Percentiles rank a stretch among this genome's conserved stretches.
Conservation (phyloP, 2,113 vertebrate genomes). For the Arizona elegans region DNA sequence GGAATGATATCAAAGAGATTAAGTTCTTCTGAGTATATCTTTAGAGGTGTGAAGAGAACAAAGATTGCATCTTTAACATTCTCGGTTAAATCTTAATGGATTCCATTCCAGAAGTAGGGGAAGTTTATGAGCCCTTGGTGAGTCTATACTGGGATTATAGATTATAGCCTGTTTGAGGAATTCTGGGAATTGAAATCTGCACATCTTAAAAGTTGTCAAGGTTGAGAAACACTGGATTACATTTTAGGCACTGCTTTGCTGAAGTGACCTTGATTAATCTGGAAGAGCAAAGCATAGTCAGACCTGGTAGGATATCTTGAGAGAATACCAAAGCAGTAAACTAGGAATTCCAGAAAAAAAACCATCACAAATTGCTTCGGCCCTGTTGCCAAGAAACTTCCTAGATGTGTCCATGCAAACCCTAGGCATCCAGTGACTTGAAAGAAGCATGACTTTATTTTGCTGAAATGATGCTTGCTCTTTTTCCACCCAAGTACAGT, state of each 20-base stretch:
- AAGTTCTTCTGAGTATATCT: not conserved
- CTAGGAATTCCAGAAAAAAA: not conserved
- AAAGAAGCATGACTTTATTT: not conserved
- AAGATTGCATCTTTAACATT: not conserved
- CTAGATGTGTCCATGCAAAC: not conserved
- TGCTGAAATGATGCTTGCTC: not conserved
- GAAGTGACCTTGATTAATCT: not conserved
- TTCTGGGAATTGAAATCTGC: not conserved
- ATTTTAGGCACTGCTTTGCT: not conserved
- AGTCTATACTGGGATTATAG: not conserved
- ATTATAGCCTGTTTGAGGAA: not conserved
- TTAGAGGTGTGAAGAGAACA: not conserved
- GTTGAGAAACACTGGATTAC: not conserved
- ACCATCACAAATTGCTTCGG: not conserved
- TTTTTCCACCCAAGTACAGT: not conserved
- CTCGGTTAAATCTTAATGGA: not conserved
- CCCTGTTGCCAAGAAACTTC: not conserved
- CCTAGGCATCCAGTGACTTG: not conserved
- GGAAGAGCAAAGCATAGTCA: not conserved
- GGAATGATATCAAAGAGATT: not conserved
- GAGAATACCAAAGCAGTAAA: not conserved
- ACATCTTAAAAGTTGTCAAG: not conserved
- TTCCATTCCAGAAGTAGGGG: not conserved
- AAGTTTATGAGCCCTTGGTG: not conserved
- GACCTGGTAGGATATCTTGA: not conserved